A percentile compares a stretch with the other conserved stretches of the same genome.
These are phyloP conservation scores for Trachelus tabidus DNA, from an alignment of 2,888 invertebrate genomes.

Conservation along the genomic window DNA sequence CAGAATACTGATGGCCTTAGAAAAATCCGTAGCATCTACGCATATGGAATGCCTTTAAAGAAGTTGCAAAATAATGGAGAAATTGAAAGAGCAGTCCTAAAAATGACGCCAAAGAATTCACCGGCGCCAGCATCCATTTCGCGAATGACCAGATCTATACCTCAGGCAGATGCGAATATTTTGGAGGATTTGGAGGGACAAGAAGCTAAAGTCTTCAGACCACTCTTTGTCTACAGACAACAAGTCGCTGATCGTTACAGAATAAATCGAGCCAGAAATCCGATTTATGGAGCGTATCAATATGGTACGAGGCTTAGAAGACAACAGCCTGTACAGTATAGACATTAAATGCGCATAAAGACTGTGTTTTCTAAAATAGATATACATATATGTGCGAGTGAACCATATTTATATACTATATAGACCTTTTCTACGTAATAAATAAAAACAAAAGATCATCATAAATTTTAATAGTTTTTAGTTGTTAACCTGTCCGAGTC, in stretches of 20 bases:
- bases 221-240: conserved; percentile 55
- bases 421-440: too few relatives aligned
- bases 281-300: conserved; percentile 24
- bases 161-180: conserved; percentile 9
- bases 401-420: too few relatives aligned
- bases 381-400: too few relatives aligned
- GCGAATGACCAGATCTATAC: conserved; percentile 5
- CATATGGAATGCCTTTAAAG: conserved; percentile 43
- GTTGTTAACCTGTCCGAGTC: too few relatives aligned
- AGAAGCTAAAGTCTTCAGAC: conserved; percentile 56
- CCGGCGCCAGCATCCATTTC: neutral
- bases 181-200: conserved; percentile 43
- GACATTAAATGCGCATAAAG: neutral
- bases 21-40: conserved; percentile 30
- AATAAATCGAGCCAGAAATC: conserved; percentile 12
- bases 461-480: too few relatives aligned
- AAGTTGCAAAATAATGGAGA: conserved; percentile 27
- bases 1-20: too few relatives aligned
- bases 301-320: neutral
- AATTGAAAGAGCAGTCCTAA: conserved; percentile 29
- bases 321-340: neutral
- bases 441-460: too few relatives aligned
- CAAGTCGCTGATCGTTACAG: conserved; percentile 41
- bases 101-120: neutral
- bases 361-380: neutral